Evolutionary conservation across 2,113 vertebrate genomes (phyloP).

Genomic region (Numida meleagris): DNA sequence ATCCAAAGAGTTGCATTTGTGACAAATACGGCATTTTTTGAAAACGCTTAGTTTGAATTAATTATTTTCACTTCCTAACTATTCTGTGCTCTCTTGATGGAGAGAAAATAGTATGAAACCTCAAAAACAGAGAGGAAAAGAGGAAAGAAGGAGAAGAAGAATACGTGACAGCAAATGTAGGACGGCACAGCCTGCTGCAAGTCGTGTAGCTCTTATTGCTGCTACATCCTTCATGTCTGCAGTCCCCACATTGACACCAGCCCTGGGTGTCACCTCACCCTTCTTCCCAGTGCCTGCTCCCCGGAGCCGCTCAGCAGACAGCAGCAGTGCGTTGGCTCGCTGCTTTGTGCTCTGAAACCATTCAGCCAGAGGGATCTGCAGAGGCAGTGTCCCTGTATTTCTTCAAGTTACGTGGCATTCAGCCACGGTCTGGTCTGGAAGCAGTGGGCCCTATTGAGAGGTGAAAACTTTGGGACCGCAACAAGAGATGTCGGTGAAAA

Average conservation of each 20-base stretch:
- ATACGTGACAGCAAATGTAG: background rate
- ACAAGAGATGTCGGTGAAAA: slow-evolving; percentile 2
- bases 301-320: background rate
- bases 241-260: background rate
- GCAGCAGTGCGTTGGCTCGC: background rate
- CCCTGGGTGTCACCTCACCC: background rate
- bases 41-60: background rate
- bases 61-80: background rate
- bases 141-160: background rate
- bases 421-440: background rate
- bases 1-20: slow-evolving; percentile 18
- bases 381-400: background rate
- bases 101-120: background rate
- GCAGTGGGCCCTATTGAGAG: background rate
- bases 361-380: background rate
- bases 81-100: background rate
- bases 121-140: background rate
- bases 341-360: background rate
- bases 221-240: background rate
- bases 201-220: background rate
- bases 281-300: background rate
- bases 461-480: slow-evolving; percentile 18
- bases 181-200: background rate
- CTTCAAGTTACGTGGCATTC: background rate
- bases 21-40: background rate